Evolutionary conservation across 2,797 vertebrate species (phyloP).

Genomic region (Gymnoscopelus braueri): DNA sequence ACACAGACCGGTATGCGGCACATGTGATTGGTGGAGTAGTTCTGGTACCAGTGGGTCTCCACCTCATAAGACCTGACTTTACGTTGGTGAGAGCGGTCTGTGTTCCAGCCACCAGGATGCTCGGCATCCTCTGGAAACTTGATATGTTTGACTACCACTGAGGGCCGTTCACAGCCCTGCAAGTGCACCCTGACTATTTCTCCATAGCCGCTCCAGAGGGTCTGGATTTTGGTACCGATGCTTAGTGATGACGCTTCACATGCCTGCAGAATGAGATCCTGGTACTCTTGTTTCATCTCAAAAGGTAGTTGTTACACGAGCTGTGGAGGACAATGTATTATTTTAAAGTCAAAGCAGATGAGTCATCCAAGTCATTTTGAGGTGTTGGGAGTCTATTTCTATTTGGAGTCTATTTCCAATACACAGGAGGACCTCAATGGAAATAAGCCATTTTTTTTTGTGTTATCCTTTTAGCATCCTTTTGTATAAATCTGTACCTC

Average conservation of each 20-base stretch:
- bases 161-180: slow-evolving; percentile 70
- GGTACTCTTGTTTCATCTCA: slow-evolving; percentile 77
- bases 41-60: slow-evolving; percentile 83
- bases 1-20: slow-evolving; percentile 78
- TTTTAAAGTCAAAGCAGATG: not conserved
- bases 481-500: no score
- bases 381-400: no score
- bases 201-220: slow-evolving; percentile 83
- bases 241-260: slow-evolving; percentile 71
- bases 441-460: no score
- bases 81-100: slow-evolving; percentile 76
- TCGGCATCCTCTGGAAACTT: slow-evolving; percentile 66
- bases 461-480: no score
- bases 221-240: slow-evolving; percentile 75
- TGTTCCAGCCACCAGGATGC: slow-evolving; percentile 70
- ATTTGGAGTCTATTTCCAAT: no score
- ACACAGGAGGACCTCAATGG: no score
- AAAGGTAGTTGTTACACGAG: not conserved
- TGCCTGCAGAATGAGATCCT: slow-evolving; percentile 73
- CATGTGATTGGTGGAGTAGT: slow-evolving; percentile 69
- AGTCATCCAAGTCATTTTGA: slow-evolving; percentile 56
- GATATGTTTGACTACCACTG: slow-evolving; percentile 81
- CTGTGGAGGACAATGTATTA: not conserved
- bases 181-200: slow-evolving; percentile 79
- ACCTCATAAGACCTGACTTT: slow-evolving; percentile 83